Percentiles rank a stretch among this genome's conserved stretches.
phyloP scores from a whole-genome alignment of 1,140 invertebrate species.

The Stratiolaelaps scimitus region DNA sequence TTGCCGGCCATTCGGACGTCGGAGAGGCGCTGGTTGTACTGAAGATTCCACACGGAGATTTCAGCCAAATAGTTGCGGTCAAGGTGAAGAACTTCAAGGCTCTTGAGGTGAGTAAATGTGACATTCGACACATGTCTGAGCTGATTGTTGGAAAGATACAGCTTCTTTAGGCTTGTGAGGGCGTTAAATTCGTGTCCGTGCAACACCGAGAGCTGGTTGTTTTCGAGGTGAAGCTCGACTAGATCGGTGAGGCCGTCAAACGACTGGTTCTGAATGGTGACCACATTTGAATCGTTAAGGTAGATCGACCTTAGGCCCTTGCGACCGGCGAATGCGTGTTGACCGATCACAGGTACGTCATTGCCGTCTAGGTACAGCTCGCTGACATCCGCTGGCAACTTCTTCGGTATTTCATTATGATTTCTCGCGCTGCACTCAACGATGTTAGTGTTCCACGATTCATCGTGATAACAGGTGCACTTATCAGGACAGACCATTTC shows the following conservation, averaged over 20 bases:
- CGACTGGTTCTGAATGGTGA: conserved; percentile 68
- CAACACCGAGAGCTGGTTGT: conserved; percentile 65
- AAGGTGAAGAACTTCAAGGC: conserved; percentile 64
- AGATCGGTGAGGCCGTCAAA: conserved; percentile 69
- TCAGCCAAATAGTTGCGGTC: conserved; percentile 65
- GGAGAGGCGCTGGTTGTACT: conserved; percentile 41
- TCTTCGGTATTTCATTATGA: conserved; percentile 62
- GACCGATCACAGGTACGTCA: conserved; percentile 66
- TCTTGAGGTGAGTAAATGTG: conserved; percentile 60
- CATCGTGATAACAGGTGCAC: conserved; percentile 87
- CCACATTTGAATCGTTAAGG: conserved; percentile 73
- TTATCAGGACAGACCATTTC: conserved; percentile 87
- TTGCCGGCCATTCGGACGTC: conserved; percentile 41
- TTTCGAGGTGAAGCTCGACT: conserved; percentile 55
- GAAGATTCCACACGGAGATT: conserved; percentile 51
- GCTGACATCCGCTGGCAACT: conserved; percentile 83
- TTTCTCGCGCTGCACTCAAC: conserved; percentile 68
- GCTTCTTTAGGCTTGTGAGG: conserved; percentile 52
- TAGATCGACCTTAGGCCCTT: conserved; percentile 71
- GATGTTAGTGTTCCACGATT: conserved; percentile 80
- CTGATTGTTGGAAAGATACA: conserved; percentile 73
- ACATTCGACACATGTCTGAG: conserved; percentile 65
- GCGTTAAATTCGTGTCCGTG: conserved; percentile 65
- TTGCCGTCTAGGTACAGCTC: conserved; percentile 84
- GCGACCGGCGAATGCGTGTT: conserved; percentile 76